Evolutionary conservation across 2,888 invertebrate genomes (phyloP), one percentile per base, ranked within the genome.

Genomic region (Hydrotaea cyrtoneurina): DNA sequence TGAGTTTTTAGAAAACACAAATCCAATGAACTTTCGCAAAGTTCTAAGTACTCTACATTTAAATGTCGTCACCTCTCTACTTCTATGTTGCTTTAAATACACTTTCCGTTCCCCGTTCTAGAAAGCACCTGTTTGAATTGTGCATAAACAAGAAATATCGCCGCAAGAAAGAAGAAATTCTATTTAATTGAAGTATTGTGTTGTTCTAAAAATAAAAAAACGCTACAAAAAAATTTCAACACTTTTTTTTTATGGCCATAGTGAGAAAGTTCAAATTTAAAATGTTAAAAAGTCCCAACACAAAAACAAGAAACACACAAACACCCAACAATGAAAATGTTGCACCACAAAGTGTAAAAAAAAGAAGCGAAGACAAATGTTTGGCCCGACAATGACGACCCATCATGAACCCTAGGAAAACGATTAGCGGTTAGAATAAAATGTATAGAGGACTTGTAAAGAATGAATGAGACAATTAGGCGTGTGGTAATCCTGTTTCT

Each of bases 231-330:
- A 69, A 80, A 72, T 69, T 73, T 76, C 66, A 62, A 73, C 64
- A 73, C 31, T 26, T 66, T 66, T 31, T 66, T 31, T 66, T 66
- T 36, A 46, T 69, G 19, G 69, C 46, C 46, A 46, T 64, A 83
- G 64, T 76, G 64, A 74, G 53, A 81, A 69, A 69, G 78, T 81
- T 85, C 82, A 82, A 77, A 79, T 82, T 85, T 81, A 77, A 82
- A 69, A 85, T 85, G 81, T 69, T 79, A 81, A 78, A 62, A 55
- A 66, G 57, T 17, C 31, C 31, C 7, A 7, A 55, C 2, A 17
- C 5, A 74, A 66, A 36, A 73, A 50, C 46, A 31, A 76, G 57
- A 76, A n/a, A 21, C 17, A 15, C 43, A 73, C 55, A 62, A 55
- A 64, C 71, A 55, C 59, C 23, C 59, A 76, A 79, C 73, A 62